Evolutionary conservation across 2,888 invertebrate species (phyloP).

Genomic region (Hirtodrosophila trivittata): DNA sequence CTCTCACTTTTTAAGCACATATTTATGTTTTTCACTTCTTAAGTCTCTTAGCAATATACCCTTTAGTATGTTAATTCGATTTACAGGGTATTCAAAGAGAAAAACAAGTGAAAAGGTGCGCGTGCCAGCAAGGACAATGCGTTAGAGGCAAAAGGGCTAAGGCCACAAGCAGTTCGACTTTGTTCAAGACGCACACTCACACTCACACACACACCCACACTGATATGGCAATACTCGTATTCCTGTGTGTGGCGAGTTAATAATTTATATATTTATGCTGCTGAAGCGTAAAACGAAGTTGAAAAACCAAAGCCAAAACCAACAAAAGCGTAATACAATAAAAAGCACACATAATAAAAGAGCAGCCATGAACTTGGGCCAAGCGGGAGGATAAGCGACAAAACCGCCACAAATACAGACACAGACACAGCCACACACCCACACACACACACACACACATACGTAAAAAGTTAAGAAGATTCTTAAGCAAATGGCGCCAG

Average conservation of each 20-base stretch:
- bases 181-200: slow-evolving; percentile 22
- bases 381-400: not conserved
- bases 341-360: slow-evolving; percentile 74
- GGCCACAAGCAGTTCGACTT: slow-evolving; percentile 43
- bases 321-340: slow-evolving; percentile 73
- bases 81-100: slow-evolving; percentile 6
- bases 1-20: too few relatives aligned
- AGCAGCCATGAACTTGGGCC: slow-evolving; percentile 35
- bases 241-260: slow-evolving; percentile 64
- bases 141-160: slow-evolving; percentile 54
- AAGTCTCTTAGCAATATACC: too few relatives aligned
- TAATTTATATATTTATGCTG: slow-evolving; percentile 77
- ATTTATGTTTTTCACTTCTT: too few relatives aligned
- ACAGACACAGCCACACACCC: slow-evolving; percentile 16
- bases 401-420: slow-evolving; percentile 8
- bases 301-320: slow-evolving; percentile 70
- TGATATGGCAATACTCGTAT: slow-evolving; percentile 23
- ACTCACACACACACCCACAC: slow-evolving; percentile 12
- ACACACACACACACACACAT: slow-evolving; percentile 14
- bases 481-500: slow-evolving; percentile 52
- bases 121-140: slow-evolving; percentile 45
- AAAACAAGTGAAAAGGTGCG: slow-evolving; percentile 35
- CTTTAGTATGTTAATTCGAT: not conserved
- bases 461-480: not conserved
- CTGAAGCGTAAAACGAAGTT: slow-evolving; percentile 76